phyloP scores from a whole-genome alignment of 1,140 invertebrate species.

The Ectropis grisescens region DNA sequence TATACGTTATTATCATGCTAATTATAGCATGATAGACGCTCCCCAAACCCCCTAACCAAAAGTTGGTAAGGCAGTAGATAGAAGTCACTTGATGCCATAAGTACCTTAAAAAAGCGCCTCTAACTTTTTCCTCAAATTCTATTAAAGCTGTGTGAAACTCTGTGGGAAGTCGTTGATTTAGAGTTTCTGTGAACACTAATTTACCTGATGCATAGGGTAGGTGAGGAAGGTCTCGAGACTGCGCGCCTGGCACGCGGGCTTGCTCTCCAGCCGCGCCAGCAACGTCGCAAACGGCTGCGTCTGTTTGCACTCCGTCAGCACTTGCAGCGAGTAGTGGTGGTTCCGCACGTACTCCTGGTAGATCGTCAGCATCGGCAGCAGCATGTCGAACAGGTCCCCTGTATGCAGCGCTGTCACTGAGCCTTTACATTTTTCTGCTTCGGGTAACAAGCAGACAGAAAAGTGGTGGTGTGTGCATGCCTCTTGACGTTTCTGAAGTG shows the following conservation, averaged over 20 bases:
- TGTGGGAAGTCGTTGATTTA: too few species aligned
- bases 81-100: too few species aligned
- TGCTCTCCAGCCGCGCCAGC: slow-evolving; percentile 88
- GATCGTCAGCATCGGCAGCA: slow-evolving; percentile 93
- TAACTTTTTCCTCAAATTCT: too few species aligned
- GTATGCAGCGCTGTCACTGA: slow-evolving; percentile 22
- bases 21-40: too few species aligned
- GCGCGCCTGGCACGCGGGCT: slow-evolving; percentile 86
- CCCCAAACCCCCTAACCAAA: too few species aligned
- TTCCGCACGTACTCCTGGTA: slow-evolving; percentile 96
- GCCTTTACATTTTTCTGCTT: slow-evolving; percentile 10
- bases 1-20: too few species aligned
- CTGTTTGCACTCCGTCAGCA: slow-evolving; percentile 94
- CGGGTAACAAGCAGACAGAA: not conserved
- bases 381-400: slow-evolving; percentile 95
- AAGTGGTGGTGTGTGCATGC: too few species aligned
- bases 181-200: too few species aligned
- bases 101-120: too few species aligned
- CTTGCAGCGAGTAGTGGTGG: slow-evolving; percentile 95
- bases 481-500: too few species aligned
- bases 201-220: slow-evolving; percentile 96
- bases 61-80: too few species aligned
- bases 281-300: slow-evolving; percentile 83
- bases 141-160: too few species aligned
- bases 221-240: slow-evolving; percentile 92